A percentile compares a stretch with the other conserved stretches of the same genome.
These are phyloP conservation scores for Dromaius novaehollandiae DNA, from an alignment of 2,113 vertebrate genomes.

Conservation along the genomic window DNA sequence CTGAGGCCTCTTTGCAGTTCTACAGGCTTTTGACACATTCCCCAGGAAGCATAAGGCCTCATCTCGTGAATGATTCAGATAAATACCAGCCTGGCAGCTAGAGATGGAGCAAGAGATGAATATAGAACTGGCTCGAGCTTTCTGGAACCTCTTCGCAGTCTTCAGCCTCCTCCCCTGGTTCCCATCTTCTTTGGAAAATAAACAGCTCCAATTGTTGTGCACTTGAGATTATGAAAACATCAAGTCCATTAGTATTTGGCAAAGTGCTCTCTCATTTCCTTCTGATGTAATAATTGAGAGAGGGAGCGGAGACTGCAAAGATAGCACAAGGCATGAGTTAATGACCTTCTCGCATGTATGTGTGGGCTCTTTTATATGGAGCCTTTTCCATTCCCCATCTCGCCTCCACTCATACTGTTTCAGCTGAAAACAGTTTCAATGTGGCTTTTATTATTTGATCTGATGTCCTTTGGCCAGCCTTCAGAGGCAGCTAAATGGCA, in stretches of 20 bases:
- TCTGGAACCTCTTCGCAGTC: conserved; percentile 20
- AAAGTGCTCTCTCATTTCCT: conserved; percentile 62
- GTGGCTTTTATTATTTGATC: conserved; percentile 55
- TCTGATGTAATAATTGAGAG: conserved; percentile 53
- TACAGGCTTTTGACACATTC: conserved; percentile 10
- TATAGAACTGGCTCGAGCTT: conserved; percentile 38
- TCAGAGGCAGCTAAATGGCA: conserved; percentile 44
- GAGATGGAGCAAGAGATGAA: conserved; percentile 19
- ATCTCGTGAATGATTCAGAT: conserved; percentile 20
- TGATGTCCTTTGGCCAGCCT: conserved; percentile 53
- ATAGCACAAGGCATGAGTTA: conserved; percentile 62
- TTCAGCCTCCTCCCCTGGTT: conserved; percentile 49
- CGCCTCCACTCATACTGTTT: conserved; percentile 39
- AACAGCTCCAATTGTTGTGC: conserved; percentile 63
- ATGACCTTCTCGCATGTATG: conserved; percentile 66
- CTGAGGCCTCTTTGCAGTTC: neutral
- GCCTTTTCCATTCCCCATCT: conserved; percentile 53
- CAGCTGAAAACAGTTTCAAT: conserved; percentile 40
- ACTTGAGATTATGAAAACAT: conserved; percentile 66
- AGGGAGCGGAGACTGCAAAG: conserved; percentile 42
- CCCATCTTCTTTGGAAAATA: conserved; percentile 65
- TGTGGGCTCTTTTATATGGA: conserved; percentile 59
- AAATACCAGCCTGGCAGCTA: conserved; percentile 23
- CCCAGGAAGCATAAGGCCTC: neutral
- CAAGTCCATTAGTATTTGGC: conserved; percentile 67